Evolutionary conservation across 2,113 vertebrate genomes (phyloP).

Genomic region (Carassius carassius): DNA sequence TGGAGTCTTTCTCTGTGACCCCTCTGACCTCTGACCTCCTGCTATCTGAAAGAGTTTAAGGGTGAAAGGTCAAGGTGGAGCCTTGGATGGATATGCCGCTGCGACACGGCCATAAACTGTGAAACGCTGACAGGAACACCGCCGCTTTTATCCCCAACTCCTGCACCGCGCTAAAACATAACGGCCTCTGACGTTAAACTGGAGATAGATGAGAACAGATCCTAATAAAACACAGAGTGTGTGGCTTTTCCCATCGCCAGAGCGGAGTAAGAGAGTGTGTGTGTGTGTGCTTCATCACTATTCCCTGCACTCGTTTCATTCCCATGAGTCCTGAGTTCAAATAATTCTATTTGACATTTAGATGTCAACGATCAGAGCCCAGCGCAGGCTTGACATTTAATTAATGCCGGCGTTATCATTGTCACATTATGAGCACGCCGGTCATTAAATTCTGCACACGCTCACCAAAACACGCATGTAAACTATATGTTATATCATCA

Average conservation of each 20-base stretch:
- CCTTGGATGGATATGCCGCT: slow-evolving; percentile 32
- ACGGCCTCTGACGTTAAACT: slow-evolving; percentile 53
- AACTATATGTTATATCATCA: not conserved
- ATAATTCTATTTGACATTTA: slow-evolving; percentile 64
- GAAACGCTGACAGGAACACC: not conserved
- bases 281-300: slow-evolving; percentile 21
- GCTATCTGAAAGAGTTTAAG: slow-evolving; percentile 10
- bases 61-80: slow-evolving; percentile 59
- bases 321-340: slow-evolving; percentile 39
- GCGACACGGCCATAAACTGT: not conserved
- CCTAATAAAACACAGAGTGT: slow-evolving; percentile 38
- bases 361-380: slow-evolving; percentile 52
- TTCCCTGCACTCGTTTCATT: slow-evolving; percentile 38
- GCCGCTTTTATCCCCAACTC: slow-evolving; percentile 43
- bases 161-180: slow-evolving; percentile 36
- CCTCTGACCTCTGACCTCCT: not conserved
- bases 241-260: slow-evolving; percentile 25
- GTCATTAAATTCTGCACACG: not conserved
- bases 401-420: slow-evolving; percentile 54
- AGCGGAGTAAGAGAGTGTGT: not conserved
- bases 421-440: slow-evolving; percentile 33
- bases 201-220: slow-evolving; percentile 51
- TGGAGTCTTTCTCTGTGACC: not conserved
- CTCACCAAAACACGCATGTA: not conserved
- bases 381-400: slow-evolving; percentile 58